These are phyloP conservation scores for Mythimna ferrago DNA, from an alignment of 2,888 invertebrate species.

Conservation along the genomic window DNA sequence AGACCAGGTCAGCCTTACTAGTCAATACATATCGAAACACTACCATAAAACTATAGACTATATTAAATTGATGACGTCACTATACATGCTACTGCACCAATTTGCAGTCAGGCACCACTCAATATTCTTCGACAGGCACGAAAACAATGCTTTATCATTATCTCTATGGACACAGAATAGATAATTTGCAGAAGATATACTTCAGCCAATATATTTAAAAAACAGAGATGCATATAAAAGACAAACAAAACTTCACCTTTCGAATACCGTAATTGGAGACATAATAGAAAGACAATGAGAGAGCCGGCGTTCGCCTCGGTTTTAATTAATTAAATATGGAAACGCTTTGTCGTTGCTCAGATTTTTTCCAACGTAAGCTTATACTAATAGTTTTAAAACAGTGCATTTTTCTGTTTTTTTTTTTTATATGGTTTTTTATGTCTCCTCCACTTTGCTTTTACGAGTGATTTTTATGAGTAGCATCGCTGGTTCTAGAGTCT, in stretches of 20 bases:
- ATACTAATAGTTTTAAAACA: not conserved
- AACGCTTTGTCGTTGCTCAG: too few species aligned
- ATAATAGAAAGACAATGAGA: too few species aligned
- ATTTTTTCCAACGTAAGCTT: too few species aligned
- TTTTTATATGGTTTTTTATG: not conserved
- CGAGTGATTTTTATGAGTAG: not conserved
- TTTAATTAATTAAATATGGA: too few species aligned
- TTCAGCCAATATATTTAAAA: not conserved
- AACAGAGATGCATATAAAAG: too few species aligned
- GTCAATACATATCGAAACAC: not conserved
- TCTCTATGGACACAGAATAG: conserved; percentile 11
- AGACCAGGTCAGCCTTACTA: not conserved
- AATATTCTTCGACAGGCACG: conserved; percentile 41
- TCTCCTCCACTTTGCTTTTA: not conserved
- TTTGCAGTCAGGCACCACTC: conserved; percentile 28
- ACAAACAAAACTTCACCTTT: too few species aligned
- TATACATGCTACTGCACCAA: conserved; percentile 37
- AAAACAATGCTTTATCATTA: conserved; percentile 49
- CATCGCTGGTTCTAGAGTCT: not conserved
- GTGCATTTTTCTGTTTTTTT: not conserved
- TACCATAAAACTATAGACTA: not conserved
- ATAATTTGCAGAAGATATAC: conserved; percentile 29
- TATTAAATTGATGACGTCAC: conserved; percentile 28
- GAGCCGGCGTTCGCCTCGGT: too few species aligned
- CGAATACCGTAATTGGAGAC: too few species aligned